Conservation (phyloP, 2,113 vertebrate species). For the Prionailurus viverrinus region DNA sequence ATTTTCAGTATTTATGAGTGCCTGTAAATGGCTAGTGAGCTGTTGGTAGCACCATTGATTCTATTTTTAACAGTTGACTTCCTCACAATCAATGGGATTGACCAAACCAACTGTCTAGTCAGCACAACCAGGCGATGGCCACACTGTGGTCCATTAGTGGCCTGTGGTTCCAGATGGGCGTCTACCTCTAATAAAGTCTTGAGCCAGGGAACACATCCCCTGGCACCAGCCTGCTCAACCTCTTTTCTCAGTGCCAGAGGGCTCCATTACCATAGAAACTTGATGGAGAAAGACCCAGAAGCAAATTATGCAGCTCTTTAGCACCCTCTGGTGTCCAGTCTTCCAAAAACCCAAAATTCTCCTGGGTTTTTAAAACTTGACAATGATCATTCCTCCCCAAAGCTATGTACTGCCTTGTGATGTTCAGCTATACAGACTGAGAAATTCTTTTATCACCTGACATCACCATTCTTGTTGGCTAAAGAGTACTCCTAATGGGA, state of each 20-base stretch:
- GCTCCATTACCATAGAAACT: slow-evolving; percentile 57
- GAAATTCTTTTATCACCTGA: neutral
- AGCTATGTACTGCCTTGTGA: neutral
- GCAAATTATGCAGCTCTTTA: slow-evolving; percentile 74
- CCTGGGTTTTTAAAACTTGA: neutral
- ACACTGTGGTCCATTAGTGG: neutral
- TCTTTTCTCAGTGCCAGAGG: neutral
- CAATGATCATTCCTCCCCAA: neutral
- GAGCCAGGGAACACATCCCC: neutral
- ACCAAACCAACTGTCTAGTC: slow-evolving; percentile 80
- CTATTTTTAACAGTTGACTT: slow-evolving; percentile 83
- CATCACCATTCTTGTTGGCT: neutral
- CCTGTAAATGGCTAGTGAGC: slow-evolving; percentile 80
- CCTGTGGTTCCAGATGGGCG: slow-evolving; percentile 37
- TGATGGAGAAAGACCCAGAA: slow-evolving; percentile 22
- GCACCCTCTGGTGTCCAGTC: slow-evolving; percentile 80
- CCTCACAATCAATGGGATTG: slow-evolving; percentile 82
- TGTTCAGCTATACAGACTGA: neutral
- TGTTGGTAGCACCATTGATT: slow-evolving; percentile 80
- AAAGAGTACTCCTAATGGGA: neutral
- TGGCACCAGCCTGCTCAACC: neutral
- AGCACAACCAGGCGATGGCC: slow-evolving; percentile 63
- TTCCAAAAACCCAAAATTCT: slow-evolving; percentile 61
- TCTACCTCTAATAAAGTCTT: neutral
- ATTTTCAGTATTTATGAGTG: slow-evolving; percentile 78